Percentiles rank a stretch among this genome's conserved stretches.
Evolutionary conservation across 2,888 invertebrate genomes (phyloP).

Genomic region (Cheilosia vulpina): DNA sequence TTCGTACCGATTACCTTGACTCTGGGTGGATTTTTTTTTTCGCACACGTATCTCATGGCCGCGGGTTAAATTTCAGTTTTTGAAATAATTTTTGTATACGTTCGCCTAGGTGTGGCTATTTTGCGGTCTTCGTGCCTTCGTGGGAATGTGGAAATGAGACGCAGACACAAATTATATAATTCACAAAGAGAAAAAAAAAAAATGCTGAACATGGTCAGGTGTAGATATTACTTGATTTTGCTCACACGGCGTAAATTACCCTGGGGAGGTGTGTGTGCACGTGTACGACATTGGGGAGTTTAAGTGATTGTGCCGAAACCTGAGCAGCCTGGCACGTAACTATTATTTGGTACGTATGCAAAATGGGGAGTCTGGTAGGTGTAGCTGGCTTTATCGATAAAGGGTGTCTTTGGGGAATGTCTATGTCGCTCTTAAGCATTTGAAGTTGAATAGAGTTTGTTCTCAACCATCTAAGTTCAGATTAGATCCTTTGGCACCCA

Average conservation of each 20-base stretch:
- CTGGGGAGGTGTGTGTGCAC: not conserved
- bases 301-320: too few species aligned
- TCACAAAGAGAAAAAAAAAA: not conserved
- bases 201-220: slow-evolving; percentile 41
- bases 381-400: too few species aligned
- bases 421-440: too few species aligned
- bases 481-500: too few species aligned
- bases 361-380: too few species aligned
- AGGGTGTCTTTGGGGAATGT: too few species aligned
- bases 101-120: not conserved
- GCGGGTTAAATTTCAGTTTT: slow-evolving; percentile 42
- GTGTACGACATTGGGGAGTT: too few species aligned
- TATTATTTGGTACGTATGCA: too few species aligned
- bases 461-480: too few species aligned
- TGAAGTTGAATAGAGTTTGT: too few species aligned
- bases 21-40: slow-evolving; percentile 22
- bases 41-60: slow-evolving; percentile 44
- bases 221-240: slow-evolving; percentile 38
- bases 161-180: slow-evolving; percentile 9
- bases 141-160: slow-evolving; percentile 4
- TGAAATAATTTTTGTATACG: slow-evolving; percentile 1
- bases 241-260: slow-evolving; percentile 57
- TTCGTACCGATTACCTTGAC: slow-evolving; percentile 60
- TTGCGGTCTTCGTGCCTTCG: not conserved
- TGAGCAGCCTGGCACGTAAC: too few species aligned